Base-by-base conservation (phyloP, 2,113 vertebrate genomes). In the Polypterus bichir region DNA sequence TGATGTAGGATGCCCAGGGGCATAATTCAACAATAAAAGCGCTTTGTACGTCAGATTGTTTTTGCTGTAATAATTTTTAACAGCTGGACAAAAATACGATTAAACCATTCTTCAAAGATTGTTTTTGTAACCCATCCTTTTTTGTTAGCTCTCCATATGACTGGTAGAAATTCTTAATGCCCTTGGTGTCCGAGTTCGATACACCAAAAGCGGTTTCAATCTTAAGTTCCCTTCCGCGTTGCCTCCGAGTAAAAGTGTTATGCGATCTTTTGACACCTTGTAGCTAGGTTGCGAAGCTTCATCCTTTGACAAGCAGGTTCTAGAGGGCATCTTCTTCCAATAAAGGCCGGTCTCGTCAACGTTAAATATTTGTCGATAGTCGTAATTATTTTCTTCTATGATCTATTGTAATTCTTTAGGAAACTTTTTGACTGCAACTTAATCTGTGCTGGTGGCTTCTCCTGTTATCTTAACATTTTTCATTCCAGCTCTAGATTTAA, bases 151-250 rank as follows among this genome's bases (percentile, higher is more conserved):
- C n/a, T n/a, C n/a, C n/a, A n/a, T n/a, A n/a, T n/a, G n/a, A n/a
- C n/a, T n/a, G n/a, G n/a, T n/a, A n/a, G n/a, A n/a, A n/a, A n/a
- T n/a, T n/a, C n/a, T n/a, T n/a, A n/a, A n/a, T n/a, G n/a, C n/a
- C n/a, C n/a, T n/a, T n/a, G n/a, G n/a, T n/a, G n/a, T n/a, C n/a
- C n/a, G n/a, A n/a, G n/a, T n/a, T n/a, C n/a, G 49, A 49, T 54
- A 59, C 7, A 60, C 58, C 5, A 68, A 9, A 5, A 67, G 59
- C 8, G 56, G 66, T 47, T 67, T 67, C 47, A 67, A 47, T 44
- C 51, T 67, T n/a, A n/a, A n/a, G 48, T 52, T 47, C 4, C 66
- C 63, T 6, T 56, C 66, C 11, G 64, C 51, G 60, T 68, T 68
- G 9, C 54, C 66, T 7, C 58, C 63, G 53, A 68, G 55, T 55